Conservation (phyloP, 2,888 invertebrate species). For the Taenaris catops region DNA sequence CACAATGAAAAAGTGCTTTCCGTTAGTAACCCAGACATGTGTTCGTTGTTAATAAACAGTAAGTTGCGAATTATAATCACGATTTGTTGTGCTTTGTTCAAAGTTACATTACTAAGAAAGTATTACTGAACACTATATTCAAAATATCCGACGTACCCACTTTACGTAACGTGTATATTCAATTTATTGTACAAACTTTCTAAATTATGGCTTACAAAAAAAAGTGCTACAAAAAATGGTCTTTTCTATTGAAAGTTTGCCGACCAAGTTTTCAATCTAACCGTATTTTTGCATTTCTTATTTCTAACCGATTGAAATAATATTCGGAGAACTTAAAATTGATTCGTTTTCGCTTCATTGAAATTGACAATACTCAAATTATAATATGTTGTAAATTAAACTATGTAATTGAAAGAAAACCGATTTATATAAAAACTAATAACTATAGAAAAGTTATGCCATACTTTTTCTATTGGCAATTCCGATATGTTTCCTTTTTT, state of each 20-base stretch:
- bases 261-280: too few relatives aligned
- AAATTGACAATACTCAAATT: too few relatives aligned
- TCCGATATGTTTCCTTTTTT: too few relatives aligned
- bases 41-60: conserved; percentile 10
- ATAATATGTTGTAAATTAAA: too few relatives aligned
- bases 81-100: conserved; percentile 5
- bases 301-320: too few relatives aligned
- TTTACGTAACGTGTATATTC: conserved; percentile 4
- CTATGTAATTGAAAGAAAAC: too few relatives aligned
- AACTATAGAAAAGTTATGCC: too few relatives aligned
- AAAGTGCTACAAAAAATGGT: conserved; percentile 1
- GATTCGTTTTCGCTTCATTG: too few relatives aligned
- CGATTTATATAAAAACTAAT: too few relatives aligned
- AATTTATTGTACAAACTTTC: conserved; percentile 7
- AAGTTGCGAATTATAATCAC: conserved; percentile 11
- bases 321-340: too few relatives aligned
- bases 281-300: too few relatives aligned
- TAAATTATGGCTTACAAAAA: conserved; percentile 4
- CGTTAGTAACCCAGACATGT: conserved; percentile 5
- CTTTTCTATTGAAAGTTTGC: conserved; percentile 5
- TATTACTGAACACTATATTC: not conserved
- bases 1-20: conserved; percentile 3
- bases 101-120: conserved; percentile 4
- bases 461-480: too few relatives aligned
- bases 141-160: conserved; percentile 2